Conservation (phyloP, 2,797 vertebrate genomes). For the Amblyraja radiata region DNA sequence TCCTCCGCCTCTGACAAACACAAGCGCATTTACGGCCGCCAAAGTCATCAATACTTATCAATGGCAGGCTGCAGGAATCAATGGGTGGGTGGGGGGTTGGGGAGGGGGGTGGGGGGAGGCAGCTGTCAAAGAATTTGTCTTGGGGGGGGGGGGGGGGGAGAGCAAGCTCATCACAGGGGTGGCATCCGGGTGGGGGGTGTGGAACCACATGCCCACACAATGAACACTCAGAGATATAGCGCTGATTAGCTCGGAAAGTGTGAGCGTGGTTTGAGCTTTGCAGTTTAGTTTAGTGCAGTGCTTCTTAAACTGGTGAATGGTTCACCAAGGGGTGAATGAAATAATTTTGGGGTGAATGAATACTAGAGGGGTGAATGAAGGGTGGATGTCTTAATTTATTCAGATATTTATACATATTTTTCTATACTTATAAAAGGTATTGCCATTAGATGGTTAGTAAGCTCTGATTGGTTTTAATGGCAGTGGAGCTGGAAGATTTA, state of each 20-base stretch:
- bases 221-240: neutral
- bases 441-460: too few species aligned
- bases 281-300: too few species aligned
- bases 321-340: too few species aligned
- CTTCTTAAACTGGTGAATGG: too few species aligned
- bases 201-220: neutral
- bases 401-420: too few species aligned
- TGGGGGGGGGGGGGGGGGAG: neutral
- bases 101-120: neutral
- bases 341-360: too few species aligned
- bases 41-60: slow-evolving; percentile 78
- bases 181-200: neutral
- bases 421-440: too few species aligned
- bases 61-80: slow-evolving; percentile 44
- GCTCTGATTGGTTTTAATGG: too few species aligned
- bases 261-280: neutral
- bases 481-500: too few species aligned
- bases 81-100: neutral
- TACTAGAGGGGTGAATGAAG: too few species aligned
- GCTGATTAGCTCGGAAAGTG: neutral
- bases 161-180: neutral
- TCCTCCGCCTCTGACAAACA: slow-evolving; percentile 57
- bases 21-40: slow-evolving; percentile 66
- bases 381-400: too few species aligned
- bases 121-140: neutral